Conservation (phyloP, 2,113 vertebrate genomes). For the Arenaria interpres region DNA sequence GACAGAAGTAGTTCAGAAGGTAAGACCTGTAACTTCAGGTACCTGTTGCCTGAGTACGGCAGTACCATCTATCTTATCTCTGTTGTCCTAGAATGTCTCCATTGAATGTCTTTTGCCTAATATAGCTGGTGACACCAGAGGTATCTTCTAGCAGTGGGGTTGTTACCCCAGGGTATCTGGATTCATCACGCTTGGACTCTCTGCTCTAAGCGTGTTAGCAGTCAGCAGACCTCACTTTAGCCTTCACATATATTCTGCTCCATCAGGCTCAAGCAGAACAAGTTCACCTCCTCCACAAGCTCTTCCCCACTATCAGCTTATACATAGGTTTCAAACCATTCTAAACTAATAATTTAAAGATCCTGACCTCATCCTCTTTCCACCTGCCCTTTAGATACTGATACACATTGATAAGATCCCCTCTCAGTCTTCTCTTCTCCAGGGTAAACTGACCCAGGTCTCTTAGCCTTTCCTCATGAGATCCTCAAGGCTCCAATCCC, state of each 20-base stretch:
- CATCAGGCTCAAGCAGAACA: background rate
- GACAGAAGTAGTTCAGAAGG: background rate
- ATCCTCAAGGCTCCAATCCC: no score
- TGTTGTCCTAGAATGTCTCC: background rate
- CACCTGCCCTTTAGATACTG: no score
- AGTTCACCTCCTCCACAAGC: background rate
- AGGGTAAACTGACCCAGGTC: no score
- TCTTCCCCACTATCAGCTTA: background rate
- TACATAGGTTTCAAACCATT: background rate
- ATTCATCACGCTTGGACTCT: background rate
- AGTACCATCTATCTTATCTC: background rate
- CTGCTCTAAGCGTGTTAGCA: background rate
- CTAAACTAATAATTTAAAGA: no score
- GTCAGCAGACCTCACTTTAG: background rate
- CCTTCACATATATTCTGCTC: background rate
- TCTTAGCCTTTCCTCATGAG: no score
- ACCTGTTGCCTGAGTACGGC: background rate
- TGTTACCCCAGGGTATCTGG: background rate
- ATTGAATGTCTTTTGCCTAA: background rate
- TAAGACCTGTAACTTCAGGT: background rate
- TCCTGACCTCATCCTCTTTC: no score
- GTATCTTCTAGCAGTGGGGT: background rate
- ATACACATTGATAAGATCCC: no score
- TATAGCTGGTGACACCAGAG: background rate
- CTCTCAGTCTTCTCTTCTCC: no score